A percentile compares a stretch with the other conserved stretches of the same genome.
Conservation (phyloP, 2,797 vertebrate species). For the Enteromius fasciolatus region DNA sequence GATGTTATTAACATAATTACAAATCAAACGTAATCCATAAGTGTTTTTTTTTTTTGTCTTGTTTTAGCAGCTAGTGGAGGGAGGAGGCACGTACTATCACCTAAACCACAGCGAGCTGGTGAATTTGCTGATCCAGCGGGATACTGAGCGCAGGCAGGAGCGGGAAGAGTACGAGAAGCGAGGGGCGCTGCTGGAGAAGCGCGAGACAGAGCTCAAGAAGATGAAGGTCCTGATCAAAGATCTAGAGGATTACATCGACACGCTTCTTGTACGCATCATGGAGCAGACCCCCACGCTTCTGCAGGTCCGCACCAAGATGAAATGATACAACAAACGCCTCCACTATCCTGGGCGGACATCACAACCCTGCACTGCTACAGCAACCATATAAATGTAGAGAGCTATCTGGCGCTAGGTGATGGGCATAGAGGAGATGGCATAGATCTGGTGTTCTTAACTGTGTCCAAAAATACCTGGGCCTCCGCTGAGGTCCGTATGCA, state of each 20-base stretch:
- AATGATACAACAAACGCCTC: constrained; percentile 66
- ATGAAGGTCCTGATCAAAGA: constrained; percentile 87
- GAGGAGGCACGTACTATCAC: constrained; percentile 91
- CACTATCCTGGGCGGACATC: constrained; percentile 66
- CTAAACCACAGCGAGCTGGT: constrained; percentile 94
- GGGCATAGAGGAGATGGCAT: constrained; percentile 57
- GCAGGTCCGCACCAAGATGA: constrained; percentile 85
- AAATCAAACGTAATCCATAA: neutral
- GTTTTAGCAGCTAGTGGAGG: constrained; percentile 74
- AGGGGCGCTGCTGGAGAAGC: constrained; percentile 85
- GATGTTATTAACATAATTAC: neutral
- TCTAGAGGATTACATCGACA: constrained; percentile 98
- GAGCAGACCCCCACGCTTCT: constrained; percentile 93
- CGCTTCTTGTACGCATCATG: constrained; percentile 96
- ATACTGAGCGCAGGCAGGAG: constrained; percentile 84
- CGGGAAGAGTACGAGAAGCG: constrained; percentile 82
- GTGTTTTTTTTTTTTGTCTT: neutral
- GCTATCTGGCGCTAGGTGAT: constrained; percentile 55
- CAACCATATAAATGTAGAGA: constrained; percentile 75
- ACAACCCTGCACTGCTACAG: constrained; percentile 79
- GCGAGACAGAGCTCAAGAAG: constrained; percentile 87
- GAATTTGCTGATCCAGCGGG: constrained; percentile 86
- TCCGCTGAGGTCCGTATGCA: constrained; percentile 69
- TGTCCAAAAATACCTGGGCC: constrained; percentile 54
- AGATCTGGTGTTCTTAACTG: constrained; percentile 70